Evolutionary conservation across 35 echinoderm and acorn worm species (phyloP), one percentile per base, ranked within the genome.

Genomic region (Apostichopus japonicus): DNA sequence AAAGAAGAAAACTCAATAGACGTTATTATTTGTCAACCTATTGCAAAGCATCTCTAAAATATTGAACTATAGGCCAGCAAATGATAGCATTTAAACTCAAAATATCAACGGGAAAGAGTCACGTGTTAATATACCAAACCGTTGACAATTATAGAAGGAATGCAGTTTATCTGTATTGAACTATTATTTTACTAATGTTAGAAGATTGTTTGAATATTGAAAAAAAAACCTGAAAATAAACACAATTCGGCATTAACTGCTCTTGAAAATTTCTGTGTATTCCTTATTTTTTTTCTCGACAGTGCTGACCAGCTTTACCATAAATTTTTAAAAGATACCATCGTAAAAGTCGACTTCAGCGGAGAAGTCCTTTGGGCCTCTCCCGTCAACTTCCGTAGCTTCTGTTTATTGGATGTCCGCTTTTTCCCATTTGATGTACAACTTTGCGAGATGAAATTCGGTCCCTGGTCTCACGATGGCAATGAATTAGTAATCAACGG

Each of bases 401-500:
- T 90, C 24, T 99, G 97, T 81, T 51, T 86, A 6, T 59, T 99
- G 13, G 92, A 96, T 62, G 95, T 96, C 59, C 91, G 91, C 0
- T 96, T 93, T 84, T 99, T 99, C 53, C 97, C 97, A 24, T 99
- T 99, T 55, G 97, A 99, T 70, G 90, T 93, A 1, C 97, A 99
- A 80, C 61, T 57, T 19, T 99, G 97, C 58, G 87, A 96, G 83
- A 95, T 99, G 95, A 99, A 99, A 65, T 99, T 99, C 77, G 97
- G 97, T 44, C 97, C 97, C 5, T 99, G 97, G 97, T 92, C 96
- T 70, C 93, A 96, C 62, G 93, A 96, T 73, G 97, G 97, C 8
- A 89, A 90, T 13, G 97, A 99, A 79, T 53, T 99, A 4, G 78
- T 95, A 25, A 88, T 99, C 44, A 81, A 90, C 63, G 97, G 97